Conservation (phyloP, 2,113 vertebrate genomes). For the Centropus unirufus region DNA sequence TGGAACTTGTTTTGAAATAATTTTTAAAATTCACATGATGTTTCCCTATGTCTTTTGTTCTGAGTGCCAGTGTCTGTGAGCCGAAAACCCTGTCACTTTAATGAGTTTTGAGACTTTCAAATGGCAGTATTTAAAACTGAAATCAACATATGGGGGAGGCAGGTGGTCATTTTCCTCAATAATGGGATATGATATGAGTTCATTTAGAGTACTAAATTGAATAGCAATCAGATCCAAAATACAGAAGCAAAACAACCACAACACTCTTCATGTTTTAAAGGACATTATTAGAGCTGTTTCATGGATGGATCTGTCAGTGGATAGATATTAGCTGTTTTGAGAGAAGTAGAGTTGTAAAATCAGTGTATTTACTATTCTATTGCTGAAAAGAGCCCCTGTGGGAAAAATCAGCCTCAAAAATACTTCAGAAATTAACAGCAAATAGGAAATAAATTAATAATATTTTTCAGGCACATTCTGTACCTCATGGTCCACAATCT, state of each 20-base stretch:
- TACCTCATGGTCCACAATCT: neutral
- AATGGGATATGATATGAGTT: constrained; percentile 66
- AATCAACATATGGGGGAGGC: constrained; percentile 74
- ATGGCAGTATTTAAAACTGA: constrained; percentile 68
- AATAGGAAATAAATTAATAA: neutral
- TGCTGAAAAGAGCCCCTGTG: neutral
- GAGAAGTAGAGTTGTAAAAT: neutral
- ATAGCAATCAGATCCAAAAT: constrained; percentile 62
- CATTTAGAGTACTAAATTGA: constrained; percentile 73
- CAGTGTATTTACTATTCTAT: neutral
- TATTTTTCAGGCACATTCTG: neutral
- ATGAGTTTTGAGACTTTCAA: constrained; percentile 65
- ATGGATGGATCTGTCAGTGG: neutral
- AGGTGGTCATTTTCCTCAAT: constrained; percentile 76
- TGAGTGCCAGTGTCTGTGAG: neutral
- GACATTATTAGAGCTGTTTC: neutral
- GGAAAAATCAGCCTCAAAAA: neutral
- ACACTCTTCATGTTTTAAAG: constrained; percentile 44
- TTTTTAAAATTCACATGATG: neutral
- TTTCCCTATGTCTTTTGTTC: neutral
- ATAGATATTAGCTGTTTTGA: constrained; percentile 18
- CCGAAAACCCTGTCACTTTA: constrained; percentile 23
- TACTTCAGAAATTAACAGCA: neutral
- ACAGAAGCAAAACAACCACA: constrained; percentile 50
- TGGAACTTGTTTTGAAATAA: neutral